These are phyloP conservation scores for Drosophila prostipennis DNA, from an alignment of 2,888 invertebrate genomes.

Conservation along the genomic window DNA sequence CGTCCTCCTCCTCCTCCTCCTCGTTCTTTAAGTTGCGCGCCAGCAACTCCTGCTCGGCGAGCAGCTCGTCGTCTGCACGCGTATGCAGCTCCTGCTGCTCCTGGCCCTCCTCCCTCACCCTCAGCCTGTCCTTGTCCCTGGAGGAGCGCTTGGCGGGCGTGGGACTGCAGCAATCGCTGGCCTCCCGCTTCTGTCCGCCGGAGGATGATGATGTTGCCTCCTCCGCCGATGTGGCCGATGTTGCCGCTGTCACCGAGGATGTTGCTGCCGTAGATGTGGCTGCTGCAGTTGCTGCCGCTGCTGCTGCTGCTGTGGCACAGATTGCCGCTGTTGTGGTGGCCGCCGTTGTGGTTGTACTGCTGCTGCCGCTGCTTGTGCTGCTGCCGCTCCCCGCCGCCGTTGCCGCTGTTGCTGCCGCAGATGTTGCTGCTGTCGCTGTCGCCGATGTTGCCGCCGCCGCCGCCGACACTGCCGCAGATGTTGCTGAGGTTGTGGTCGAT, in stretches of 20 bases:
- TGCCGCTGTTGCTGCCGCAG: conserved; percentile 64
- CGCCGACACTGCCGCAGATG: conserved; percentile 71
- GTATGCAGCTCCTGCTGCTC: conserved; percentile 1
- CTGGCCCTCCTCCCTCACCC: background rate
- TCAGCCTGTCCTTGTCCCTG: conserved; percentile 8
- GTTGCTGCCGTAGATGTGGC: conserved; percentile 40
- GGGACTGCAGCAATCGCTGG: conserved; percentile 82
- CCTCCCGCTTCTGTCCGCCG: conserved; percentile 75
- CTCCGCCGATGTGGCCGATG: conserved; percentile 60
- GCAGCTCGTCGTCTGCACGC: conserved; percentile 28
- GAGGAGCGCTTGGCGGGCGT: conserved; percentile 77
- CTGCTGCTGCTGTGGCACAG: conserved; percentile 56
- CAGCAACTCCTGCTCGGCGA: conserved; percentile 11
- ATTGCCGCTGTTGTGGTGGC: conserved; percentile 73
- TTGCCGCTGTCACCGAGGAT: conserved; percentile 35
- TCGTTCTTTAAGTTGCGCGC: conserved; percentile 24
- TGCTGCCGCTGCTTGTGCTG: conserved; percentile 52
- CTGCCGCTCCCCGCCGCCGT: conserved; percentile 44
- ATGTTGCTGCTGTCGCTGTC: conserved; percentile 49
- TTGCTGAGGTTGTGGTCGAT: conserved; percentile 70
- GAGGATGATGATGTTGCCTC: conserved; percentile 39
- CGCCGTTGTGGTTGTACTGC: conserved; percentile 45
- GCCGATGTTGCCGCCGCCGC: conserved; percentile 44
- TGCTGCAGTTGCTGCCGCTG: conserved; percentile 46
- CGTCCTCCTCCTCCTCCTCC: conserved; percentile 36